Conservation (phyloP, 2,797 vertebrate genomes). For the Pantherophis alleghaniensis region DNA sequence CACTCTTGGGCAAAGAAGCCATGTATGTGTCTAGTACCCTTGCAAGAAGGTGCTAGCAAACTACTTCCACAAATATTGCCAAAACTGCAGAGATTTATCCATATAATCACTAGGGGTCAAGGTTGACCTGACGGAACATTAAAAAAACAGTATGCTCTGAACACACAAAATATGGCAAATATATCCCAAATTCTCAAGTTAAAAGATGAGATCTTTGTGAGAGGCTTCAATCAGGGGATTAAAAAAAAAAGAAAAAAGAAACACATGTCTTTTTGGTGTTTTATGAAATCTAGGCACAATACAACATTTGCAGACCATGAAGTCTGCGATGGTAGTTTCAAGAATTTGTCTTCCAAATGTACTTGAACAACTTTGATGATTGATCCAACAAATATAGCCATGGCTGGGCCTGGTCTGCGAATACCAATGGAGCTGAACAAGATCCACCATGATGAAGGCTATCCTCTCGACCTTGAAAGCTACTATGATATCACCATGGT, state of each 20-base stretch:
- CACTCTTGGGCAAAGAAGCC: neutral
- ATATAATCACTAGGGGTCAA: neutral
- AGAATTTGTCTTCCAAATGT: neutral
- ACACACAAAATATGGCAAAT: neutral
- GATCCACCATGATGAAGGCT: conserved; percentile 57
- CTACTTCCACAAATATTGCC: neutral
- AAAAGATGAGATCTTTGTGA: neutral
- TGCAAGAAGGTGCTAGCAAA: neutral
- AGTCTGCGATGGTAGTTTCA: neutral
- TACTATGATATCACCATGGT: conserved; percentile 57
- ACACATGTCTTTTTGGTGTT: neutral
- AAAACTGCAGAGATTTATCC: neutral
- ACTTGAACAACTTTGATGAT: conserved; percentile 7
- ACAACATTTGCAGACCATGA: neutral
- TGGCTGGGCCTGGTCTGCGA: neutral
- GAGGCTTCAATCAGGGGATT: neutral
- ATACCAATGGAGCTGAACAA: conserved; percentile 47
- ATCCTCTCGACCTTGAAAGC: conserved; percentile 23
- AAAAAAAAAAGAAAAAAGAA: neutral
- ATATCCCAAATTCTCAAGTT: neutral
- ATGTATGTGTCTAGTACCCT: neutral
- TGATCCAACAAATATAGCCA: neutral
- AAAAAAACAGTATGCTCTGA: neutral
- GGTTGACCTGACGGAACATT: neutral
- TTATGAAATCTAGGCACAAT: neutral